These are phyloP conservation scores for Carassius gibelio DNA, from an alignment of 2,113 vertebrate genomes.

Conservation along the genomic window DNA sequence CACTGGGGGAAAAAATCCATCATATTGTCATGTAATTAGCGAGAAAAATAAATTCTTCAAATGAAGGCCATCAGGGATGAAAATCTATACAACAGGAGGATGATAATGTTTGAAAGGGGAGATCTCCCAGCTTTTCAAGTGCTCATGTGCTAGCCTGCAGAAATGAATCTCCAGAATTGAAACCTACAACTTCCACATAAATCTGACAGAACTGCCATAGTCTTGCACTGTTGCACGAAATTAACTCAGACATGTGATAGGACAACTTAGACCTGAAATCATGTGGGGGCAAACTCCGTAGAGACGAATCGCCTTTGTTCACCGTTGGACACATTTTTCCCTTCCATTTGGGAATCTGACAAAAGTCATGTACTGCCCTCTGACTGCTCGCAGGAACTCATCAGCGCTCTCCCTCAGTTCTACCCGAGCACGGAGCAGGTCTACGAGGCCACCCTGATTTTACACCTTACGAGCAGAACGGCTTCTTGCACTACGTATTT, in stretches of 20 bases:
- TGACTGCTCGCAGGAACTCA: conserved; percentile 66
- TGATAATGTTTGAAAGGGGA: conserved; percentile 47
- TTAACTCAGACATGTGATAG: conserved; percentile 74
- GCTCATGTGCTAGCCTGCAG: conserved; percentile 56
- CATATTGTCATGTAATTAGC: conserved; percentile 27
- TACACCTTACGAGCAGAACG: not conserved
- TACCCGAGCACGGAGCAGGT: conserved; percentile 21
- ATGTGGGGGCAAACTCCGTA: conserved; percentile 61
- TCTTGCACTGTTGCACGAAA: conserved; percentile 72
- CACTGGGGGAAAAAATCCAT: conserved; percentile 1
- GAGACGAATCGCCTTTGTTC: conserved; percentile 69
- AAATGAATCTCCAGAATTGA: conserved; percentile 66
- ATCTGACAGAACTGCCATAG: conserved; percentile 76
- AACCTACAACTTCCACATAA: conserved; percentile 65
- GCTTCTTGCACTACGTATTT: not conserved
- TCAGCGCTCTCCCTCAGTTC: conserved; percentile 53
- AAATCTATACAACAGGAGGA: conserved; percentile 39
- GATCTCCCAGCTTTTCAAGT: conserved; percentile 51
- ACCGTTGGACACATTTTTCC: conserved; percentile 72
- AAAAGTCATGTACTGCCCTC: conserved; percentile 66
- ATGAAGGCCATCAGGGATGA: conserved; percentile 19
- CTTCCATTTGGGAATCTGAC: conserved; percentile 71
- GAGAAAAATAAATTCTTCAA: conserved; percentile 17
- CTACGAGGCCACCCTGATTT: conserved; percentile 31
- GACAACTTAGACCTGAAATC: conserved; percentile 71